These are phyloP conservation scores for Megaustenia siamemsis DNA, from an alignment of 2,888 invertebrate genomes.

Conservation along the genomic window DNA sequence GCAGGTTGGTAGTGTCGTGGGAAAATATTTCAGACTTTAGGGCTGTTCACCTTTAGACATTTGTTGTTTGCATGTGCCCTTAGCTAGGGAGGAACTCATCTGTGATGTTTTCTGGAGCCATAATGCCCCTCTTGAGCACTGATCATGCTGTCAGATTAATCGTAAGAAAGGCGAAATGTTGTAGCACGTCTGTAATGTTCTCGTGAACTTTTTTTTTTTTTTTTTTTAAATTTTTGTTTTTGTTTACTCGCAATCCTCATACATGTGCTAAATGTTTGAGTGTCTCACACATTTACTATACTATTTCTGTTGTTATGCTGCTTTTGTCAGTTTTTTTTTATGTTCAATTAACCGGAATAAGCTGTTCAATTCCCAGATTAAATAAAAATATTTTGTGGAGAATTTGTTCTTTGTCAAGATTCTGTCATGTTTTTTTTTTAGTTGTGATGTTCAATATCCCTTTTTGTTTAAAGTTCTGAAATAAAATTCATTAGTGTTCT, in stretches of 20 bases:
- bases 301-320: too few relatives aligned
- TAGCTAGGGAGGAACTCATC: neutral
- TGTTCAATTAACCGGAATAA: too few relatives aligned
- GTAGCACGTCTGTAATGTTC: neutral
- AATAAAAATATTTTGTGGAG: too few relatives aligned
- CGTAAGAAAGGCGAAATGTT: neutral
- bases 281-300: too few relatives aligned
- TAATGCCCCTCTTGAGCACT: neutral
- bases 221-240: neutral
- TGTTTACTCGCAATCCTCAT: neutral
- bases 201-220: neutral
- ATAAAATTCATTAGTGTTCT: too few relatives aligned
- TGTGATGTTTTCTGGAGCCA: neutral
- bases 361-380: too few relatives aligned
- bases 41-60: neutral
- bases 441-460: too few relatives aligned
- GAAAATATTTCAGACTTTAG: neutral
- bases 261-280: neutral
- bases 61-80: neutral
- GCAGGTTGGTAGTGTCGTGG: neutral
- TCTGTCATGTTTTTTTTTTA: too few relatives aligned
- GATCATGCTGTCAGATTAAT: neutral
- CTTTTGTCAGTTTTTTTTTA: too few relatives aligned
- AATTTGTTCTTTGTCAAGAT: too few relatives aligned
- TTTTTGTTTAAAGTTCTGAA: too few relatives aligned